Evolutionary conservation across 1,140 invertebrate species (phyloP).

Genomic region (Nylanderia fulva): DNA sequence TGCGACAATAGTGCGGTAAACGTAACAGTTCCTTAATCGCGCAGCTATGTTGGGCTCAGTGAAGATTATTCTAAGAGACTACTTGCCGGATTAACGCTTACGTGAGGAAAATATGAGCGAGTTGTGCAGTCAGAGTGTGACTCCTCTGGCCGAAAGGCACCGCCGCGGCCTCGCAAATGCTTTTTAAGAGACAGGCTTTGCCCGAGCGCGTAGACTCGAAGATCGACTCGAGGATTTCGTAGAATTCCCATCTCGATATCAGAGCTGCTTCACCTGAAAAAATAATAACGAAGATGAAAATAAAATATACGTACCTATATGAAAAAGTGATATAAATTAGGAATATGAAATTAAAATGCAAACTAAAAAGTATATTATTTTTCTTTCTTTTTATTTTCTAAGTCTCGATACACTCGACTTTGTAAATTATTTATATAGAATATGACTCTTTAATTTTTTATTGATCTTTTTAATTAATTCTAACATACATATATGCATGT

Average conservation of each 20-base stretch:
- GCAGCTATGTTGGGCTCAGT: conserved; percentile 1
- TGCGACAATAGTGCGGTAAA: conserved; percentile 34
- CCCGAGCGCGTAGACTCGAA: conserved; percentile 86
- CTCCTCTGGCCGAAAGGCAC: conserved; percentile 88
- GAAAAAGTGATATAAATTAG: conserved; percentile 1
- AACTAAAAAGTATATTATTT: not conserved
- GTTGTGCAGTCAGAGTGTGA: conserved; percentile 89
- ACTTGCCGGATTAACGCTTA: conserved; percentile 73
- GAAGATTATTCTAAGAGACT: conserved; percentile 54
- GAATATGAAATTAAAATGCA: conserved; percentile 34
- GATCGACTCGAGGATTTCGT: conserved; percentile 87
- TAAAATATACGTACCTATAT: no score
- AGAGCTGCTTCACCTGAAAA: conserved; percentile 17
- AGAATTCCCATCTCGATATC: conserved; percentile 88
- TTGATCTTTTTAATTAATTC: no score
- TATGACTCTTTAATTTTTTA: no score
- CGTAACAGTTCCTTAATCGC: conserved; percentile 48
- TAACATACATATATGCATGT: no score
- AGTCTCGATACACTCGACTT: no score
- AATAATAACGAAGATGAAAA: conserved; percentile 38
- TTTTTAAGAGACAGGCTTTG: conserved; percentile 89
- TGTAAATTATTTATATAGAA: no score
- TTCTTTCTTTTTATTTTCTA: not conserved
- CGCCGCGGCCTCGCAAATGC: conserved; percentile 91
- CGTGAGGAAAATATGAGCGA: conserved; percentile 90